These are phyloP conservation scores for Microctenopoma steveboyesi DNA, from an alignment of 2,797 vertebrate species.

Conservation along the genomic window DNA sequence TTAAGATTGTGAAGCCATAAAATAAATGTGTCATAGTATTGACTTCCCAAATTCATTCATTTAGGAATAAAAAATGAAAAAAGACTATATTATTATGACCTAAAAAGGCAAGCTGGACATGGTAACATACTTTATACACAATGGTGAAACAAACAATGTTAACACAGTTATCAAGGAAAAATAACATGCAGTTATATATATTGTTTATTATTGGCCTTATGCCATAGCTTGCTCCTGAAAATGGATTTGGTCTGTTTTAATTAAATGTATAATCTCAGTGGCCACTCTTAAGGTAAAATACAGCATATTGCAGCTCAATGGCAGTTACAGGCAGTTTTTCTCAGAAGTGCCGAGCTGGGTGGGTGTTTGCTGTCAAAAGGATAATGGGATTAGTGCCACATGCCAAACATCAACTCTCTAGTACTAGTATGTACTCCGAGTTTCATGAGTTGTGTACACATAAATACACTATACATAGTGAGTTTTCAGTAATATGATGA, in stretches of 20 bases:
- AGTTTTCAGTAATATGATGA: slow-evolving; percentile 27
- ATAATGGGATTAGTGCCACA: background rate
- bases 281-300: background rate
- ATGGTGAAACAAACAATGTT: too few relatives aligned
- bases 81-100: too few relatives aligned
- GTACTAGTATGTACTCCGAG: background rate
- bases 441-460: background rate
- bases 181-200: too few relatives aligned
- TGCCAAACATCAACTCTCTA: background rate
- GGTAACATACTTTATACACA: too few relatives aligned
- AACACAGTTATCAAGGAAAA: too few relatives aligned
- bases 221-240: background rate
- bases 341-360: background rate
- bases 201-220: too few relatives aligned
- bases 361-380: background rate
- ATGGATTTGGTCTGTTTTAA: background rate
- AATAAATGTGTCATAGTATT: too few relatives aligned
- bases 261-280: background rate
- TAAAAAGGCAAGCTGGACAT: too few relatives aligned
- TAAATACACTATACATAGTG: slow-evolving; percentile 9
- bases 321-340: background rate
- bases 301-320: too few relatives aligned
- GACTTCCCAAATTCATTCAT: too few relatives aligned
- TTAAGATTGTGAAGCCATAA: too few relatives aligned
- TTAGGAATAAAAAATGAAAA: too few relatives aligned